Conservation (phyloP, 2,113 vertebrate genomes). For the Malurus cyaneus region DNA sequence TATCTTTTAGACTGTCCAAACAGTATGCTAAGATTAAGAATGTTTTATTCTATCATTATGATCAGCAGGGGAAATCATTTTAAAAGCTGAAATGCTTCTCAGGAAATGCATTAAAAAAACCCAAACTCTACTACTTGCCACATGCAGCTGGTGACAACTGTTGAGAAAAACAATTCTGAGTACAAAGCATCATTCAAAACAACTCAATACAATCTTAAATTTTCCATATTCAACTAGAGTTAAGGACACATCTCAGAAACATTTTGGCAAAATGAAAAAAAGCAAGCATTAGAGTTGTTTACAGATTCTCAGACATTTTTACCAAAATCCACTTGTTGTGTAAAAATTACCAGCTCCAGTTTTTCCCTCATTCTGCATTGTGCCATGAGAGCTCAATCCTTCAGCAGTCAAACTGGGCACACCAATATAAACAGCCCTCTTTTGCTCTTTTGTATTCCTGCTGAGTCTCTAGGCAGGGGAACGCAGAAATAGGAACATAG, state of each 20-base stretch:
- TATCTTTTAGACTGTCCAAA: neutral
- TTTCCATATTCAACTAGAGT: neutral
- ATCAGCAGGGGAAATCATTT: neutral
- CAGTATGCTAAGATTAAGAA: neutral
- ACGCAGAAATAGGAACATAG: neutral
- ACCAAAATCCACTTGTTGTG: neutral
- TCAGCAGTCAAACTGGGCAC: neutral
- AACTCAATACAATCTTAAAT: neutral
- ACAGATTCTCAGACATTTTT: neutral
- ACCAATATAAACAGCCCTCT: neutral
- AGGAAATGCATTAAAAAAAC: neutral
- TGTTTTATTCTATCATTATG: neutral
- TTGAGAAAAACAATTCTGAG: neutral
- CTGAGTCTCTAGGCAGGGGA: neutral
- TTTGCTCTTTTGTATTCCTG: neutral
- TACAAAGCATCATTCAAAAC: neutral
- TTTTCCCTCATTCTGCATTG: neutral
- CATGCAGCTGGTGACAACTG: neutral
- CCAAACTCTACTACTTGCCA: neutral
- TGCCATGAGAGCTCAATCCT: neutral
- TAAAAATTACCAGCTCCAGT: neutral
- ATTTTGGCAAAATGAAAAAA: neutral
- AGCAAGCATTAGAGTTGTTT: neutral
- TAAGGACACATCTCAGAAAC: neutral
- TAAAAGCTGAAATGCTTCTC: neutral